Percentiles rank a stretch among this genome's conserved stretches.
Conservation (phyloP, 2,113 vertebrate species). For the Neolamprologus hecqui region DNA sequence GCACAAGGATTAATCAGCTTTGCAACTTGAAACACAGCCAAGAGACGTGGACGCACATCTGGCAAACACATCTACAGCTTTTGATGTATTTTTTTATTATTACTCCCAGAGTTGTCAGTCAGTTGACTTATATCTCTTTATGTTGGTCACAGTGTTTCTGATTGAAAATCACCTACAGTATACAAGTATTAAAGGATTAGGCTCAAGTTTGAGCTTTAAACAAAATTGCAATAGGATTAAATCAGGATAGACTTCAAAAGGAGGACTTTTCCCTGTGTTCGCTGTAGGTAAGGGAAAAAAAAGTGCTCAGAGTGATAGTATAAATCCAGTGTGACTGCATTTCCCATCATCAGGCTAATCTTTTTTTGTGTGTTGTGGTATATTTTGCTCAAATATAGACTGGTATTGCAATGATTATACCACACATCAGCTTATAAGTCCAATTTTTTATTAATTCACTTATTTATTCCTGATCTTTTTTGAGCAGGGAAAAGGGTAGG, state of each 20-base stretch:
- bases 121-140: not conserved
- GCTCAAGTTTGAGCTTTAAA: not conserved
- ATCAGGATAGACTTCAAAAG: not conserved
- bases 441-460: not conserved
- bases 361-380: not conserved
- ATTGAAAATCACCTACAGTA: not conserved
- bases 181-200: not conserved
- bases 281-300: fast-evolving
- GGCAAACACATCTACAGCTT: not conserved
- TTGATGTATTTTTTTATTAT: not conserved
- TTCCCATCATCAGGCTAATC: not conserved
- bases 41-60: not conserved
- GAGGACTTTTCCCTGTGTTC: not conserved
- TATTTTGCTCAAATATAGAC: not conserved
- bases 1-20: slow-evolving; percentile 59
- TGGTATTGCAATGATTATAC: not conserved
- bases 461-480: not conserved
- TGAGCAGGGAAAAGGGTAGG: not conserved
- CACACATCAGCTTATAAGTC: not conserved
- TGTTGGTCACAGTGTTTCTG: not conserved
- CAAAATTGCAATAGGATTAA: not conserved
- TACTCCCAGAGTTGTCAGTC: not conserved
- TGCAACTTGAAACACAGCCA: slow-evolving; percentile 33
- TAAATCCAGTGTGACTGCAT: not conserved
- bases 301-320: not conserved